Conservation (phyloP, 2,888 invertebrate species). For the Graphium colonna region DNA sequence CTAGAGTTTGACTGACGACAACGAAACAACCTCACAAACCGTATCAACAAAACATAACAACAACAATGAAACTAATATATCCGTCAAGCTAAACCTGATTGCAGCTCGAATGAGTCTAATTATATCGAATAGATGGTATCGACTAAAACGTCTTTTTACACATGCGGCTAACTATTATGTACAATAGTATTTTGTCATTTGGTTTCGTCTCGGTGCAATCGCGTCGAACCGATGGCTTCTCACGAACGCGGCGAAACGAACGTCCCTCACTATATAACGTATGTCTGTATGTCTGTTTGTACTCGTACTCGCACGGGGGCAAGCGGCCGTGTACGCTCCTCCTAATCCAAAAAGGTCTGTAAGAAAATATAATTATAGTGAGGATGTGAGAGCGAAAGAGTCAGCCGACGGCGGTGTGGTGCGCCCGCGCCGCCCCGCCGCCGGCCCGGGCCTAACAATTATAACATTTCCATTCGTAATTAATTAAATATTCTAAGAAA, state of each 20-base stretch:
- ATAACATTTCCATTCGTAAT: conserved; percentile 72
- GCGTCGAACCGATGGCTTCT: conserved; percentile 79
- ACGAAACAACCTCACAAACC: conserved; percentile 61
- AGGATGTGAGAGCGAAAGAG: conserved; percentile 76
- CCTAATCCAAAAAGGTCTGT: conserved; percentile 75
- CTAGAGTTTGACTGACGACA: conserved; percentile 56
- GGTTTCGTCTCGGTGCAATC: conserved; percentile 65
- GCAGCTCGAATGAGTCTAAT: conserved; percentile 75
- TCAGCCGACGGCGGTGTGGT: conserved; percentile 59
- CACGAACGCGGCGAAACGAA: conserved; percentile 73
- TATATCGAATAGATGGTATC: conserved; percentile 76
- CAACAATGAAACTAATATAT: conserved; percentile 69
- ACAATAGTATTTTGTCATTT: conserved; percentile 66
- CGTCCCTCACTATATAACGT: conserved; percentile 69
- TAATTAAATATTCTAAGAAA: conserved; percentile 80
- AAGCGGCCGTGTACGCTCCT: conserved; percentile 77
- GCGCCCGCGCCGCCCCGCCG: conserved; percentile 50
- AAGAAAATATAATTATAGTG: conserved; percentile 79
- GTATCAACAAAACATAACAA: conserved; percentile 66
- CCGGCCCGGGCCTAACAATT: conserved; percentile 72
- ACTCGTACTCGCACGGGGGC: conserved; percentile 72
- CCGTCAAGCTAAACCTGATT: conserved; percentile 69
- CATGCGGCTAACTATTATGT: conserved; percentile 78
- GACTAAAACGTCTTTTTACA: conserved; percentile 64
- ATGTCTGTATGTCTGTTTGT: conserved; percentile 57